Percentiles rank a stretch among this genome's conserved stretches.
These are phyloP conservation scores for Masnerella sp. DNA, from an alignment of 2,888 invertebrate genomes.

Conservation along the genomic window DNA sequence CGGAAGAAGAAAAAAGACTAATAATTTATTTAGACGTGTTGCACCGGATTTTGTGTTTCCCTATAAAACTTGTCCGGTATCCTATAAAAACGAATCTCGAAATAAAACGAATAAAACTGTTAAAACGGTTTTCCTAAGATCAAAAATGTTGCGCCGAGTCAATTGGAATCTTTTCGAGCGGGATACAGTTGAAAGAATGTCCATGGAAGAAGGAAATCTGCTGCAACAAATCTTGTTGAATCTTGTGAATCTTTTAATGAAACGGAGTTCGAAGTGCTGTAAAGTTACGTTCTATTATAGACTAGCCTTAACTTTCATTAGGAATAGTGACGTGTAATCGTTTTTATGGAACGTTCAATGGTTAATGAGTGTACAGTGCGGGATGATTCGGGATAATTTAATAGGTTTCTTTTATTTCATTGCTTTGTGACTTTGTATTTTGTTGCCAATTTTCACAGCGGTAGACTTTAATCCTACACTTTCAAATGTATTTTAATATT, in stretches of 20 bases:
- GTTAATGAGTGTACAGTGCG: too few relatives aligned
- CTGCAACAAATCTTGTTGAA: conserved; percentile 25
- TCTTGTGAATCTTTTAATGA: conserved; percentile 31
- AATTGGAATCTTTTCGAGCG: conserved; percentile 35
- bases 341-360: too few relatives aligned
- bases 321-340: too few relatives aligned
- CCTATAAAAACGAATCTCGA: conserved; percentile 34
- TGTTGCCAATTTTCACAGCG: too few relatives aligned
- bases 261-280: conserved; percentile 1
- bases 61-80: conserved; percentile 32
- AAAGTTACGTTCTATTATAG: background rate
- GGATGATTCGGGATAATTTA: too few relatives aligned
- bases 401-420: too few relatives aligned
- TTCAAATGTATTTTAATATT: too few relatives aligned
- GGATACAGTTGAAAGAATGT: conserved; percentile 22
- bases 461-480: too few relatives aligned
- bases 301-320: too few relatives aligned
- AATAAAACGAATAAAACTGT: conserved; percentile 28
- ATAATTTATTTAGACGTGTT: conserved; percentile 40
- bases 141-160: conserved; percentile 39
- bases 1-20: background rate
- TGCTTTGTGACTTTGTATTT: too few relatives aligned
- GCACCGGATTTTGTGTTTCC: conserved; percentile 22
- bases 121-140: conserved; percentile 37
- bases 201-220: conserved; percentile 24